Conservation (phyloP, 2,797 vertebrate genomes). For the Chromobotia macracanthus region DNA sequence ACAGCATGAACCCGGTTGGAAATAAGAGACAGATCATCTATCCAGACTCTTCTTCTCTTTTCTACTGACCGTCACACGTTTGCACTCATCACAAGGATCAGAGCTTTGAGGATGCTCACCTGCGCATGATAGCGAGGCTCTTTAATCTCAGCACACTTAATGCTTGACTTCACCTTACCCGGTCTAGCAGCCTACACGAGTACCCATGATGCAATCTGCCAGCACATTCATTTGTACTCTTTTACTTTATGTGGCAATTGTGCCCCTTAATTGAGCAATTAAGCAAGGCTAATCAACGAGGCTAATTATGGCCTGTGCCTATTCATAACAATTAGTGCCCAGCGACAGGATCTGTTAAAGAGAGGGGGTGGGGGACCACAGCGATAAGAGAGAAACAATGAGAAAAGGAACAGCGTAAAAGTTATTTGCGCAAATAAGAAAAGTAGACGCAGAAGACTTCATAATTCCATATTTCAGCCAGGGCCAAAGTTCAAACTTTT, state of each 20-base stretch:
- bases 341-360: conserved; percentile 82
- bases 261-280: conserved; percentile 86
- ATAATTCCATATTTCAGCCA: background rate
- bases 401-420: conserved; percentile 51
- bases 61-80: background rate
- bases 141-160: conserved; percentile 48
- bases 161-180: conserved; percentile 42
- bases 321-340: conserved; percentile 86
- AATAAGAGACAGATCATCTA: conserved; percentile 22
- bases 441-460: conserved; percentile 27
- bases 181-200: conserved; percentile 39
- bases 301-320: conserved; percentile 84
- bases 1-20: conserved; percentile 4
- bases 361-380: conserved; percentile 62
- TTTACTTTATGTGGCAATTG: conserved; percentile 82
- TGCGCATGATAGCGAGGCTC: conserved; percentile 22
- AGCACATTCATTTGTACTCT: conserved; percentile 70
- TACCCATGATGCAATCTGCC: conserved; percentile 50
- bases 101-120: conserved; percentile 34
- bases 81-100: background rate
- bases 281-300: conserved; percentile 86
- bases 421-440: conserved; percentile 66
- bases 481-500: conserved; percentile 51
- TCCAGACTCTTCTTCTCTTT: conserved; percentile 24
- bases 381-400: conserved; percentile 11